Percentiles rank a stretch among this genome's conserved stretches.
Evolutionary conservation across 2,797 vertebrate species (phyloP).

Genomic region (Mormyrus proboscirostris): DNA sequence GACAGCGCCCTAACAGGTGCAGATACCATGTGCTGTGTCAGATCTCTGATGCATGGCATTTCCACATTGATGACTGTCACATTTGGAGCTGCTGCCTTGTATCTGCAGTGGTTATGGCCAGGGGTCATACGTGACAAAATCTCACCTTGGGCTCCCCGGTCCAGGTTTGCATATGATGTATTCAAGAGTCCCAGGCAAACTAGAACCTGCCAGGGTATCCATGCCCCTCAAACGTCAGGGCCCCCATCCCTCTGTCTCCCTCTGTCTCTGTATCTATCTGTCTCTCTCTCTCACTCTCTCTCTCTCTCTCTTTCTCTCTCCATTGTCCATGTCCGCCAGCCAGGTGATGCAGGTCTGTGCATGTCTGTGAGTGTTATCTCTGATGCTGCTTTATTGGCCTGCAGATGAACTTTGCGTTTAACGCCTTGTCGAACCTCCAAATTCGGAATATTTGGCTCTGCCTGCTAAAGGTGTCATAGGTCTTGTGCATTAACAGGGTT

Average conservation of each 20-base stretch:
- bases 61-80: conserved; percentile 5
- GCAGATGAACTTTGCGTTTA: conserved; percentile 27
- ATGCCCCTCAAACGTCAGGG: neutral
- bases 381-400: conserved; percentile 19
- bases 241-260: neutral
- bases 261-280: neutral
- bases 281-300: neutral
- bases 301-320: neutral
- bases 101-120: neutral
- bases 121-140: neutral
- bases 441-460: conserved; percentile 9
- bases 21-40: conserved; percentile 11
- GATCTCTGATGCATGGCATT: conserved; percentile 27
- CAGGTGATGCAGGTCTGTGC: conserved; percentile 25
- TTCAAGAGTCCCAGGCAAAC: neutral
- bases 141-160: neutral
- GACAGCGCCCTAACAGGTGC: conserved; percentile 30
- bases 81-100: neutral
- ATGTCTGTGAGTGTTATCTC: conserved; percentile 18
- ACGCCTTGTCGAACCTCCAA: conserved; percentile 6
- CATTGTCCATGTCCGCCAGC: neutral
- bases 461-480: conserved; percentile 4
- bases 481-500: neutral
- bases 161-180: neutral
- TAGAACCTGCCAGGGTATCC: neutral